Evolutionary conservation across 2,888 invertebrate genomes (phyloP), one percentile per base, ranked within the genome.

Genomic region (Lysandra bellargus): DNA sequence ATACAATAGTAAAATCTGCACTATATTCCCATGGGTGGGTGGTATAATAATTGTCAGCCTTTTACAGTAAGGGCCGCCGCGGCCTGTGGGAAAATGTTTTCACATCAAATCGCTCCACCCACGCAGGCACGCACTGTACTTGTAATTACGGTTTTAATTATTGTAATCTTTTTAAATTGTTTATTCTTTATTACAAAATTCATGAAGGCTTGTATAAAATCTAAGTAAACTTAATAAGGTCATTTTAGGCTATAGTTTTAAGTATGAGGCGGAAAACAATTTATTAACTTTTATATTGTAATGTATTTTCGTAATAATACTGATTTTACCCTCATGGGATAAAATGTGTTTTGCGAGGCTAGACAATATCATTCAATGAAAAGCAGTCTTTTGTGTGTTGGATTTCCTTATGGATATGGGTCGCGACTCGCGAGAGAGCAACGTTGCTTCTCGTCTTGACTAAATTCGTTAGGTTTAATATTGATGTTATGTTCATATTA

Each of bases 381-480:
- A 69, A 69, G 33, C 69, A 69, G 37, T 69, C 69, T 69, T 69
- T 69, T 69, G 69, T 69, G 69, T 69, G 69, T 69, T 69, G 69
- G 37, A 69, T 69, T 69, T 69, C 17, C 33, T 69, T 33, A 37
- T 69, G 33, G 5, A 69, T 69, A 14, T 69, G 69, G 69, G 69
- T 69, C 69, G 33, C 69, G 33, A 30, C 33, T 69, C 69, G 33
- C 69, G 33, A 30, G 69, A 69, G 33, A 69, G 33, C 33, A 69
- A 69, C 69, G 69, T 33, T 5, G 69, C 69, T 33, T 33, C 17
- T 14, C 33, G 14, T 69, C 17, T 69, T 33, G 5, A 37, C 14
- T 14, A 33, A 37, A 69, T 37, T 69, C 69, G 14, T 69, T 33
- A 14, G 4, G 12, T 14, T 12, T 69, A 33, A 5, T 12, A 14